Conservation (phyloP, 2,888 invertebrate species). For the Hydraecia micacea region DNA sequence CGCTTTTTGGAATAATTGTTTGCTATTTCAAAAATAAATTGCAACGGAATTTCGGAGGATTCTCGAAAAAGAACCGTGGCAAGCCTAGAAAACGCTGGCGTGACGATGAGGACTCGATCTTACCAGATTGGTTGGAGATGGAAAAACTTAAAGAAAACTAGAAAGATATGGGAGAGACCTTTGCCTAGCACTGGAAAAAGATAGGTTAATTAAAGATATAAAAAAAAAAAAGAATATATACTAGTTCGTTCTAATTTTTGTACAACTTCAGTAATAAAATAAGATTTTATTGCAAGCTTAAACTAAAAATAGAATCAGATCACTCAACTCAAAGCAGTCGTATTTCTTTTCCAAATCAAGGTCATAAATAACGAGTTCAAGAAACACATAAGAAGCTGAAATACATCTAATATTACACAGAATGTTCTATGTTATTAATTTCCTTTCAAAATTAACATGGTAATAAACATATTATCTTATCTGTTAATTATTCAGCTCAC, state of each 20-base stretch:
- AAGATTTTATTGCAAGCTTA: background rate
- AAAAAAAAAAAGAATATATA: background rate
- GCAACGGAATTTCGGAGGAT: too few relatives aligned
- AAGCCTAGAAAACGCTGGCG: too few relatives aligned
- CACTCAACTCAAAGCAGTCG: background rate
- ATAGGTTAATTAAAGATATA: background rate
- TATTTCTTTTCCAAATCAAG: background rate
- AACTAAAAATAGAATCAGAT: background rate
- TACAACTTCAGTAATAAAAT: background rate
- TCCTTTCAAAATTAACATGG: constrained; percentile 39
- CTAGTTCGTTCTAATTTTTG: background rate
- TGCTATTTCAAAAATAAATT: too few relatives aligned
- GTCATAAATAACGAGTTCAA: background rate
- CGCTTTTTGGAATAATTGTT: background rate
- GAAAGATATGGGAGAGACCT: background rate
- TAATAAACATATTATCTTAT: constrained; percentile 45
- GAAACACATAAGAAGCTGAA: background rate
- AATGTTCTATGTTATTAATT: constrained; percentile 28
- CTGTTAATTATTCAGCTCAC: constrained; percentile 46
- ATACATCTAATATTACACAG: background rate
- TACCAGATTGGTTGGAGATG: background rate
- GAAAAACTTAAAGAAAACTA: background rate
- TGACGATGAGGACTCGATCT: too few relatives aligned
- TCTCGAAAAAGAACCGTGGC: too few relatives aligned
- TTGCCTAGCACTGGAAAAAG: background rate